phyloP scores from a whole-genome alignment of 2,113 vertebrate species.

The Cheilinus undulatus region DNA sequence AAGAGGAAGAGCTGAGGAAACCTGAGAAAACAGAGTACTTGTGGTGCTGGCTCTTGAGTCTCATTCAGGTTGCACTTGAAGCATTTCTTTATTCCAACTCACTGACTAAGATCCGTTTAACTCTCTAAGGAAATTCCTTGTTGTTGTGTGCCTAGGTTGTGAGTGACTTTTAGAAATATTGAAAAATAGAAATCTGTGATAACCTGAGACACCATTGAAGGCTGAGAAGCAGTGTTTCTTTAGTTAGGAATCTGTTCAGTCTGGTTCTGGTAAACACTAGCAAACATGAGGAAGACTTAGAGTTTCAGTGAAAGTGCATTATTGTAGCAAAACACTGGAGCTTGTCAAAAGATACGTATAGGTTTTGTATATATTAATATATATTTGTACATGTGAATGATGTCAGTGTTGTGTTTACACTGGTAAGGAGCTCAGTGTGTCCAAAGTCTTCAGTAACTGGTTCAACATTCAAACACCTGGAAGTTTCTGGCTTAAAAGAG shows the following conservation, averaged over 20 bases:
- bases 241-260: neutral
- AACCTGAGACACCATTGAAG: neutral
- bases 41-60: conserved; percentile 46
- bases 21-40: conserved; percentile 32
- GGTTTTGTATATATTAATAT: conserved; percentile 69
- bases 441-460: neutral
- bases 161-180: conserved; percentile 25
- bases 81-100: conserved; percentile 35
- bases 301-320: neutral
- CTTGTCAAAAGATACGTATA: conserved; percentile 14
- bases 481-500: conserved; percentile 7
- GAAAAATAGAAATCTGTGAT: conserved; percentile 17
- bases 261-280: neutral
- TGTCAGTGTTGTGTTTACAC: conserved; percentile 60
- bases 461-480: conserved; percentile 19
- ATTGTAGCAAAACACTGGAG: conserved; percentile 67
- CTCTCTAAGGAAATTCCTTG: too few species aligned
- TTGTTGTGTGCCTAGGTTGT: conserved; percentile 31
- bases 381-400: conserved; percentile 56
- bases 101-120: conserved; percentile 10
- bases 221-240: neutral
- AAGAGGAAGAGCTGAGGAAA: conserved; percentile 18
- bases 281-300: conserved; percentile 5
- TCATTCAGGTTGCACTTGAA: conserved; percentile 45
- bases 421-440: conserved; percentile 30